A percentile compares a stretch with the other conserved stretches of the same genome.
These are phyloP conservation scores for Ctenoplectra terminalis DNA, from an alignment of 1,140 invertebrate species.

Conservation along the genomic window DNA sequence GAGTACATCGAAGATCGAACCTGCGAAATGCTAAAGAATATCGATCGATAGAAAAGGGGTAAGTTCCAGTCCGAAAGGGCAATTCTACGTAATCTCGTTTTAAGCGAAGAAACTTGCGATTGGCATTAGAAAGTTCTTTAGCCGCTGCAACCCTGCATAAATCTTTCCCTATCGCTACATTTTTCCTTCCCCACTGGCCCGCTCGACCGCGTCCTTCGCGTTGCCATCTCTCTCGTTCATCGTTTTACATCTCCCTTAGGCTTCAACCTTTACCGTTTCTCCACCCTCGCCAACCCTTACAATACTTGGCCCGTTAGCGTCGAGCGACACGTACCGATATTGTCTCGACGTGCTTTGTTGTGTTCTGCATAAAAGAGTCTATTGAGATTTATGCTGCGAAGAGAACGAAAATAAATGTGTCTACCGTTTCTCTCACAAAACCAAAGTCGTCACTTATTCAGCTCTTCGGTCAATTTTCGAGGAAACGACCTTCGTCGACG, in stretches of 20 bases:
- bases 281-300: constrained; percentile 9
- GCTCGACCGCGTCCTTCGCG: background rate
- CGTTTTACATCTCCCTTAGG: background rate
- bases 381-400: constrained; percentile 38
- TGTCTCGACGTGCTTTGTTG: constrained; percentile 59
- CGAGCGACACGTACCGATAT: constrained; percentile 55
- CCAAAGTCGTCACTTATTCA: background rate
- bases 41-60: too few species aligned
- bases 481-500: too few species aligned
- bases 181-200: constrained; percentile 29
- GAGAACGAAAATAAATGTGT: background rate
- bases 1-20: background rate
- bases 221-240: background rate
- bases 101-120: constrained; percentile 50
- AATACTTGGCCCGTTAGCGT: constrained; percentile 41
- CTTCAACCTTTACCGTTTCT: background rate
- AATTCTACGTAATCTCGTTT: constrained; percentile 39
- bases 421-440: too few species aligned
- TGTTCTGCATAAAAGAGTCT: constrained; percentile 57
- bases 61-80: constrained; percentile 37
- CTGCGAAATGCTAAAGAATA: background rate
- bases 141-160: constrained; percentile 54
- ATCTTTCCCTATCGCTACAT: constrained; percentile 63
- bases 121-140: constrained; percentile 60
- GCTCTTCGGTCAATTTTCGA: too few species aligned